phyloP scores from a whole-genome alignment of 2,888 invertebrate species.

The Drosophila pegasa region DNA sequence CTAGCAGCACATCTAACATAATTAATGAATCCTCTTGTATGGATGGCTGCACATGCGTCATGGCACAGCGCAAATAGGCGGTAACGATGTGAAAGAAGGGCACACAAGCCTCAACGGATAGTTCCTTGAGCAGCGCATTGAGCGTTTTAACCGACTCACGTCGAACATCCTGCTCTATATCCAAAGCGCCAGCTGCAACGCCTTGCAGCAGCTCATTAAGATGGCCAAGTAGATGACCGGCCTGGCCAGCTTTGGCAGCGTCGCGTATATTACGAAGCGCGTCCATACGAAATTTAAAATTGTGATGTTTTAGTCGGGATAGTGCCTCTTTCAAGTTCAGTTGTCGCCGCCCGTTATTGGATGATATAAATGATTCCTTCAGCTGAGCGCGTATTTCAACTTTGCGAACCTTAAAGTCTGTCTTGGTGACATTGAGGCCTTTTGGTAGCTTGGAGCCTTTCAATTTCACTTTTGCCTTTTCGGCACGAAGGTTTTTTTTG shows the following conservation, averaged over 20 bases:
- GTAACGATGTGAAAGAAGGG: conserved; percentile 92
- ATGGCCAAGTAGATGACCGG: conserved; percentile 86
- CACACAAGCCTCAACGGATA: conserved; percentile 61
- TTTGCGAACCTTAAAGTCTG: conserved; percentile 94
- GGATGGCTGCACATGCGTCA: conserved; percentile 93
- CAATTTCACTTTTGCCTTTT: conserved; percentile 95
- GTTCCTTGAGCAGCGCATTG: conserved; percentile 76
- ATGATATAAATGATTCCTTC: conserved; percentile 43
- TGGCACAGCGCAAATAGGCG: conserved; percentile 93
- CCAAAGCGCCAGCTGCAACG: conserved; percentile 89
- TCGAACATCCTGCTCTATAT: conserved; percentile 88
- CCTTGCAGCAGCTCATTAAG: conserved; percentile 88
- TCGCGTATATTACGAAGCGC: conserved; percentile 81
- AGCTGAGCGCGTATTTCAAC: conserved; percentile 92
- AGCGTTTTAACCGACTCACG: conserved; percentile 86
- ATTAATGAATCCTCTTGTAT: conserved; percentile 94
- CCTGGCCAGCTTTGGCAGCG: conserved; percentile 84
- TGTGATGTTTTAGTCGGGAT: conserved; percentile 86
- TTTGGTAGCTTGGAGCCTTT: conserved; percentile 93
- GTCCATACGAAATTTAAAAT: conserved; percentile 82
- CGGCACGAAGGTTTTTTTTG: conserved; percentile 91
- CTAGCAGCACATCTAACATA: conserved; percentile 91
- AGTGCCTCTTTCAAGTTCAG: conserved; percentile 83
- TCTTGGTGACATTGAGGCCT: conserved; percentile 95
- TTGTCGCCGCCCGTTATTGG: conserved; percentile 50